phyloP scores from a whole-genome alignment of 2,888 invertebrate genomes.

The Entomobrya multifasciata region DNA sequence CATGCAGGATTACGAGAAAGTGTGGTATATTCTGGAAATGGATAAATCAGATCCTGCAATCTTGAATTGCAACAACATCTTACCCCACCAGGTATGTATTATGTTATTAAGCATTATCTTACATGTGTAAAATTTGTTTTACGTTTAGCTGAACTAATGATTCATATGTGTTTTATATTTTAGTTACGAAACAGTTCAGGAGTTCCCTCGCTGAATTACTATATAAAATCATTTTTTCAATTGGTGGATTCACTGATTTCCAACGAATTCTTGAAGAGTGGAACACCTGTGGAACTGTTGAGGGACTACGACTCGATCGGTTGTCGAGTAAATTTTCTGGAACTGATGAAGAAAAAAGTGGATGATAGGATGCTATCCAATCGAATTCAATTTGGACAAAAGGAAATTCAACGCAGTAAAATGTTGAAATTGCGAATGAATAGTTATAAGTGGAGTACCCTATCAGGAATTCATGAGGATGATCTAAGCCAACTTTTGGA shows the following conservation, averaged over 20 bases:
- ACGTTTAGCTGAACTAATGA: too few relatives aligned
- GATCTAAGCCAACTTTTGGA: slow-evolving; percentile 5
- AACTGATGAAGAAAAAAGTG: slow-evolving; percentile 14
- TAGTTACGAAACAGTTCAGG: background rate
- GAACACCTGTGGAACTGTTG: background rate
- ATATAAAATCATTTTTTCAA: background rate
- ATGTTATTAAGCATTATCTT: too few relatives aligned
- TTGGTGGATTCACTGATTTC: background rate
- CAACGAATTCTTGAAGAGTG: background rate
- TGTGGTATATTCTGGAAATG: slow-evolving; percentile 60
- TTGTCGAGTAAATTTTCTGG: background rate
- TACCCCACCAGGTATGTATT: slow-evolving; percentile 5
- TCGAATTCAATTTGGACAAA: background rate
- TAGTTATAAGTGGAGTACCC: slow-evolving; percentile 43
- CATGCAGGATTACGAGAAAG: slow-evolving; percentile 16
- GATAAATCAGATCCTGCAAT: slow-evolving; percentile 1
- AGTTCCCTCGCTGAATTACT: background rate
- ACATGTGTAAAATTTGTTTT: too few relatives aligned
- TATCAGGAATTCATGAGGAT: slow-evolving; percentile 11
- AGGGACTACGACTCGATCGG: background rate
- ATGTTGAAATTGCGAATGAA: background rate
- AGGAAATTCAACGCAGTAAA: background rate
- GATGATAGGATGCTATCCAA: background rate
- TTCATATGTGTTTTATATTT: background rate
- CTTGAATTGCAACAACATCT: slow-evolving; percentile 28